These are phyloP conservation scores for Erpetoichthys calabaricus DNA, from an alignment of 2,797 vertebrate genomes.

Conservation along the genomic window DNA sequence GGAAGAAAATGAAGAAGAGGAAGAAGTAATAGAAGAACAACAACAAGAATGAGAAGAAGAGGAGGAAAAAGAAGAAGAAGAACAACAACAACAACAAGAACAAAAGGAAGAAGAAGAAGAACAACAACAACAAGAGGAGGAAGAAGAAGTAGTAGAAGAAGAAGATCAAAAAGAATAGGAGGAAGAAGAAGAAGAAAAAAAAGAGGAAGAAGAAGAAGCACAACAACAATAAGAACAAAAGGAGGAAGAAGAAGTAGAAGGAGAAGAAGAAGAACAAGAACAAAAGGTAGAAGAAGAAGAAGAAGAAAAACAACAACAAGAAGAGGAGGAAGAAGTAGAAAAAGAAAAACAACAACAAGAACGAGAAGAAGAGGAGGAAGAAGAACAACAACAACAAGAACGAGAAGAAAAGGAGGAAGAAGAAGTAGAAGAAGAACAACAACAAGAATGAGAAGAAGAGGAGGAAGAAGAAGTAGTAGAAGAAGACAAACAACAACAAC, in stretches of 20 bases:
- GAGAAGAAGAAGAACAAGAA: no score
- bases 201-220: no score
- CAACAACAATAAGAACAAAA: no score
- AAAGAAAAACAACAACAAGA: not conserved
- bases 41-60: not conserved
- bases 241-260: no score
- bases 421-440: not conserved
- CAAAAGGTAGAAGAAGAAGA: not conserved
- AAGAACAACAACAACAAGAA: not conserved
- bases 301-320: not conserved
- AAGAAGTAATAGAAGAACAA: conserved; percentile 14
- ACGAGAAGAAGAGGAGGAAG: not conserved
- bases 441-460: no score
- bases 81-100: not conserved
- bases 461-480: no score
- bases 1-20: conserved; percentile 22
- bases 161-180: no score
- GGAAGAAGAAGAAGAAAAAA: no score
- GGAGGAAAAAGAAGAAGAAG: not conserved
- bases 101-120: not conserved
- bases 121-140: no score
- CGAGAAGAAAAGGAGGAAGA: not conserved
- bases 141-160: no score
- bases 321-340: not conserved
- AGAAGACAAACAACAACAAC: no score